These are phyloP conservation scores for Cotesia congregata DNA, from an alignment of 2,888 invertebrate species.

Conservation along the genomic window DNA sequence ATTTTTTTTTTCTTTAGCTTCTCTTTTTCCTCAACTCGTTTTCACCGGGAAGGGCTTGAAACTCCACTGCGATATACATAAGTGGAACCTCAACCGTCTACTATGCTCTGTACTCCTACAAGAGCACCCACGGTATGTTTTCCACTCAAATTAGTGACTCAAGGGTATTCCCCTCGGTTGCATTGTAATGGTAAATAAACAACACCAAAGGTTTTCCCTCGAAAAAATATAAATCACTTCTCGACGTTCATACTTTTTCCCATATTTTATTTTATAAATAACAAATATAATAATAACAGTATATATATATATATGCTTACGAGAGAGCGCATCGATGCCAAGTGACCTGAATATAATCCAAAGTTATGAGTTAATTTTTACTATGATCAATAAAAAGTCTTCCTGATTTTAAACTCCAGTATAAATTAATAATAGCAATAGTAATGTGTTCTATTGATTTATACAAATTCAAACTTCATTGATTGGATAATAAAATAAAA, in stretches of 20 bases:
- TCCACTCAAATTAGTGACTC: conserved; percentile 60
- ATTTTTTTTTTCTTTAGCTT: conserved; percentile 1
- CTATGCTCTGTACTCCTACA: conserved; percentile 12
- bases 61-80: conserved; percentile 3
- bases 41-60: conserved; percentile 18
- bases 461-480: background rate
- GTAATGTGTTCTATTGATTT: background rate
- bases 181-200: conserved; percentile 53
- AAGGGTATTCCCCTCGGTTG: conserved; percentile 48
- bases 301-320: conserved; percentile 8
- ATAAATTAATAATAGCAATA: background rate
- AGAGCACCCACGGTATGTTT: conserved; percentile 45
- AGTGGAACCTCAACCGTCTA: conserved; percentile 12
- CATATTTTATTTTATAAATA: conserved; percentile 20
- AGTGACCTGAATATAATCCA: background rate
- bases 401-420: background rate
- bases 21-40: conserved; percentile 30
- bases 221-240: conserved; percentile 5
- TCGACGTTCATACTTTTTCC: background rate
- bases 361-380: background rate
- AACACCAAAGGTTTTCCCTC: conserved; percentile 38
- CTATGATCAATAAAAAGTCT: background rate
- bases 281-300: background rate
- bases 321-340: background rate
- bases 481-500: background rate